Percentiles rank a stretch among this genome's conserved stretches.
phyloP scores from a whole-genome alignment of 1,140 invertebrate genomes.

The Cherax quadricarinatus region DNA sequence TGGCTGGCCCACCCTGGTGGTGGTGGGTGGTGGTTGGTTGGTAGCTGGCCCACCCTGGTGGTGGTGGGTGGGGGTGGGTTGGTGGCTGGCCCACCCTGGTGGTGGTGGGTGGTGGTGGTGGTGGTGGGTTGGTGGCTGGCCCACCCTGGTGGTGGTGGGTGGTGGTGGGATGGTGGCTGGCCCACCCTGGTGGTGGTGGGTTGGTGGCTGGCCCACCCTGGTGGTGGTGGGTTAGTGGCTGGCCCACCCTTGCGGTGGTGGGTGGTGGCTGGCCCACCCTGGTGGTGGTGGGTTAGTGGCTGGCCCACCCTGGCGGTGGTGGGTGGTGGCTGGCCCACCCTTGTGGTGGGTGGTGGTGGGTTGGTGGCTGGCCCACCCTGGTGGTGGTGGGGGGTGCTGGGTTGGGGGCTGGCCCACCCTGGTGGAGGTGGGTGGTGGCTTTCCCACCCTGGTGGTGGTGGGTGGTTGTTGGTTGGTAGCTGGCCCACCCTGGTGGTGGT shows the following conservation, averaged over 20 bases:
- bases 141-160: neutral
- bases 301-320: neutral
- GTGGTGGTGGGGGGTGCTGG: neutral
- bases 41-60: neutral
- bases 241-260: constrained; percentile 15
- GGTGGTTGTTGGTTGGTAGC: neutral
- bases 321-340: constrained; percentile 8
- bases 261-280: too few relatives aligned
- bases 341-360: neutral
- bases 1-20: too few relatives aligned
- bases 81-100: too few relatives aligned
- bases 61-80: too few relatives aligned
- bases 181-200: neutral
- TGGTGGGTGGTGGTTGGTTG: neutral
- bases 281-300: neutral
- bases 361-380: too few relatives aligned
- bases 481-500: neutral
- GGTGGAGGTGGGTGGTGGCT: too few relatives aligned
- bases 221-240: constrained; percentile 3
- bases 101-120: neutral
- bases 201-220: neutral
- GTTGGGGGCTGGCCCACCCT: constrained; percentile 5
- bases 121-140: neutral
- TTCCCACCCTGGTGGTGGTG: neutral
- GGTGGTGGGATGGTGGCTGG: too few relatives aligned